Conservation (phyloP, 2,888 invertebrate species). For the Dendrolimus houi region DNA sequence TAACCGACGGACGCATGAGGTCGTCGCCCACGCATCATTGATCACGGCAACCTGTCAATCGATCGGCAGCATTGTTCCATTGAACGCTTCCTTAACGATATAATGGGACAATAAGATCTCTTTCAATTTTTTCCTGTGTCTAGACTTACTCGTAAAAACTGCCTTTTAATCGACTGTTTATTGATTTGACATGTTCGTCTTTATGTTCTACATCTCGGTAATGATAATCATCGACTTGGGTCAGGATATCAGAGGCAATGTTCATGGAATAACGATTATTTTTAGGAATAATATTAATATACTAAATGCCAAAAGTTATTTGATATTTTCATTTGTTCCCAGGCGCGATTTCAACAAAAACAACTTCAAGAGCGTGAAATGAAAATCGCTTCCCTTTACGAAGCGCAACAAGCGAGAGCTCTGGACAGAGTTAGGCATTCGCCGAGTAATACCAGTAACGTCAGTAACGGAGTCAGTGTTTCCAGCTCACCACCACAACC, state of each 20-base stretch:
- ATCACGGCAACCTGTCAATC: slow-evolving; percentile 37
- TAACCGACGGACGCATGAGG: slow-evolving; percentile 24
- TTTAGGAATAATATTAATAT: no score
- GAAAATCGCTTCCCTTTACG: slow-evolving; percentile 80
- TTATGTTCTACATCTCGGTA: no score
- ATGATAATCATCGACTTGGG: no score
- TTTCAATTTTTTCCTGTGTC: not conserved
- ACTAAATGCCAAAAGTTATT: no score
- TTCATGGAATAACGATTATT: no score
- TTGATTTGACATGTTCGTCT: not conserved
- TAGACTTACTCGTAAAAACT: not conserved
- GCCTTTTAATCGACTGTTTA: not conserved
- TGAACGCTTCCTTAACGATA: slow-evolving; percentile 28
- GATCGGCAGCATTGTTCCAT: slow-evolving; percentile 27
- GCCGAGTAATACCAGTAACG: slow-evolving; percentile 22
- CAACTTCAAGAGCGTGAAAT: slow-evolving; percentile 88
- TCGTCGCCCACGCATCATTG: slow-evolving; percentile 40
- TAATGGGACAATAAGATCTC: not conserved
- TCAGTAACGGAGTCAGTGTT: slow-evolving; percentile 15
- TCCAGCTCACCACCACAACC: slow-evolving; percentile 24
- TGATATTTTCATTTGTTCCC: slow-evolving; percentile 27
- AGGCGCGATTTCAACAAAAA: slow-evolving; percentile 90
- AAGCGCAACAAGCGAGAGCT: slow-evolving; percentile 80
- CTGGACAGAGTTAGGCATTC: slow-evolving; percentile 67
- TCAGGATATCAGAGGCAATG: no score